Base-by-base conservation (phyloP, 2,888 invertebrate genomes). In the Meteorus colon region DNA sequence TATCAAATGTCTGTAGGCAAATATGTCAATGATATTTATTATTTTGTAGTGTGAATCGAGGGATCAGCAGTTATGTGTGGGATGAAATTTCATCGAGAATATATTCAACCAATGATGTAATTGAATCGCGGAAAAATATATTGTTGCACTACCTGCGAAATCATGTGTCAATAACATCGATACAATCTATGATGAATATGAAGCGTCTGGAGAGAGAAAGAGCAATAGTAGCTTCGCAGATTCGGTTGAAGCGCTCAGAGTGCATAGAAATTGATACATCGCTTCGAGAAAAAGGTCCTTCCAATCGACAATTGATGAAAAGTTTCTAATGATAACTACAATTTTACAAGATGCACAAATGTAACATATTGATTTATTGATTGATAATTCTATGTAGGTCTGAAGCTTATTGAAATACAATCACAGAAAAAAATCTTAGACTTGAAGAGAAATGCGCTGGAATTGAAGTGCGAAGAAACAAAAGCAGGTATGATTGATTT, bases 31-130 rank as follows among this genome's bases (percentile, higher is more conserved):
- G 41, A 29, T 63, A 27, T 62, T n/a, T 51, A 59, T 55, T 27
- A 14, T 24, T 16, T 31, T 48, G 14, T 60, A 60, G 59, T 29
- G 37, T 66, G 8, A 31, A 71, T 37, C 59, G 81, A 75, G 86
- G 86, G 74, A 76, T 84, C n/a, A 59, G 80, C n/a, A 86, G 83
- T 29, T 68, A 84, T 5, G 34, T 87, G 19, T 88, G 87, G 87
- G 85, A 87, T 59, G 83, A 86, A 59, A 75, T 86, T 48, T 81
- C 84, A 4, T 80, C 80, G 67, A 29, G 75, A 68, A 79, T 83
- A 29, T 76, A 80, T 66, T 80, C 84, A 27, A 69, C 73, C 10
- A 63, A 80, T 10, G 81, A 85, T 77, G 83, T 84, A 34, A 74
- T 59, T 19, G 82, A 83, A 69, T 71, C 79, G 69, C 80, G 82